Conservation (phyloP, 1,140 invertebrate species). For the Atopsyche davidsoni region DNA sequence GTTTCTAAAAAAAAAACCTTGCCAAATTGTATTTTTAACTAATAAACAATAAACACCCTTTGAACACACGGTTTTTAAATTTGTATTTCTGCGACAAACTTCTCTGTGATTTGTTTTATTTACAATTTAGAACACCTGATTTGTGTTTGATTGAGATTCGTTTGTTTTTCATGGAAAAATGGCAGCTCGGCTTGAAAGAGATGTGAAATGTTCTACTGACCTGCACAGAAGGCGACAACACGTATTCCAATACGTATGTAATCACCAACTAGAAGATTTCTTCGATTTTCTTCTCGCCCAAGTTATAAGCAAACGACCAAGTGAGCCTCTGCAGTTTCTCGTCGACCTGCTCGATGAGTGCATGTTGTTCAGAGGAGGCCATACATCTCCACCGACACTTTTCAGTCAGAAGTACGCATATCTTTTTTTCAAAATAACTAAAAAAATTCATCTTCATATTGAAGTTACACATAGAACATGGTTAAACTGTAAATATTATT, state of each 20-base stretch:
- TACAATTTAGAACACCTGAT: no score
- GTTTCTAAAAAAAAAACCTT: conserved; percentile 17
- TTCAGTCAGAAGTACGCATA: no score
- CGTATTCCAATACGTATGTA: conserved; percentile 13
- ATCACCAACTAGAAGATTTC: conserved; percentile 11
- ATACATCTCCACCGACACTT: background rate
- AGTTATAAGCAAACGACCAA: conserved; percentile 4
- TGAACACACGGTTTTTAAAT: background rate
- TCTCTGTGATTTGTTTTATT: background rate
- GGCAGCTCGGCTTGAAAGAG: no score
- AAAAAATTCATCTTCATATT: conserved; percentile 1
- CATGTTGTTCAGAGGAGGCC: conserved; percentile 7
- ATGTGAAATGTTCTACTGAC: no score
- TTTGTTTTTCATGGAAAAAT: no score
- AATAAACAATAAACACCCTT: background rate
- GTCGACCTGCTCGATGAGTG: conserved; percentile 15
- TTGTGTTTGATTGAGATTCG: no score
- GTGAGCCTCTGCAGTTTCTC: conserved; percentile 5
- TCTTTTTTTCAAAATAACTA: conserved; percentile 10
- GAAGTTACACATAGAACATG: background rate
- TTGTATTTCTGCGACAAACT: background rate
- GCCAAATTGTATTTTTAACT: conserved; percentile 22
- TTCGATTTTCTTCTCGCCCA: conserved; percentile 15
- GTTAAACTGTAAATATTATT: background rate
- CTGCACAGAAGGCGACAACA: no score